Conservation (phyloP, 2,888 invertebrate genomes). For the Spilosoma lubricipeda region DNA sequence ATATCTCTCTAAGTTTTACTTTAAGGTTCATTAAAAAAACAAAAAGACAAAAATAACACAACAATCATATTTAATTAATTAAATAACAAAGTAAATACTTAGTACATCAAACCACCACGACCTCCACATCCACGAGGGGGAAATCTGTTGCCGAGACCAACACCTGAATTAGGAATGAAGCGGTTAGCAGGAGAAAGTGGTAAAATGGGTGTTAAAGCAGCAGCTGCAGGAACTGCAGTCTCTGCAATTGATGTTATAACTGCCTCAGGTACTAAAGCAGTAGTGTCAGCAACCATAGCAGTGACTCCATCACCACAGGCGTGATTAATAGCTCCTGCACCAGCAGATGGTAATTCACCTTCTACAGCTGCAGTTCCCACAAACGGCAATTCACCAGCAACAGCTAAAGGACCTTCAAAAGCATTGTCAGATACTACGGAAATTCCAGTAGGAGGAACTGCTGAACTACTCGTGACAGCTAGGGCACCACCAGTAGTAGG, state of each 20-base stretch:
- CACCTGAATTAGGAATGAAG: slow-evolving; percentile 5
- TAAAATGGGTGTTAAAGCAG: slow-evolving; percentile 6
- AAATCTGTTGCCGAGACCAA: slow-evolving; percentile 18
- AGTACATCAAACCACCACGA: slow-evolving; percentile 5
- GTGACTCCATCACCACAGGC: slow-evolving; percentile 59
- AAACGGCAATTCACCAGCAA: slow-evolving; percentile 61
- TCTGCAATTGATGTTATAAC: slow-evolving; percentile 5
- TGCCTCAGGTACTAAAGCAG: slow-evolving; percentile 1
- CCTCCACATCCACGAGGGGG: slow-evolving; percentile 15
- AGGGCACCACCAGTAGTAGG: slow-evolving; percentile 54
- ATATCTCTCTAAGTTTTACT: too few species aligned
- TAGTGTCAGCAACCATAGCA: slow-evolving; percentile 49
- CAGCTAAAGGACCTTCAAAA: slow-evolving; percentile 58
- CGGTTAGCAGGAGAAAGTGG: slow-evolving; percentile 6
- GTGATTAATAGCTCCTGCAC: slow-evolving; percentile 56
- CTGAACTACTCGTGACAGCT: slow-evolving; percentile 53
- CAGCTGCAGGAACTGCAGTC: slow-evolving; percentile 5
- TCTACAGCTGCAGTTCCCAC: slow-evolving; percentile 58
- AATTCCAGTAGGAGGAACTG: slow-evolving; percentile 56
- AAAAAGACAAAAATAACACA: background rate
- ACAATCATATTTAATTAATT: slow-evolving; percentile 8
- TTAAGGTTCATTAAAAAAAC: background rate
- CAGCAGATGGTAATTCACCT: slow-evolving; percentile 56
- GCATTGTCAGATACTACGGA: slow-evolving; percentile 60
- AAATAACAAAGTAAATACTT: slow-evolving; percentile 11